Evolutionary conservation across 64 coral and sea anemone genomes (phyloP), one percentile per base, ranked within the genome.

Genomic region (Acropora tenuis): DNA sequence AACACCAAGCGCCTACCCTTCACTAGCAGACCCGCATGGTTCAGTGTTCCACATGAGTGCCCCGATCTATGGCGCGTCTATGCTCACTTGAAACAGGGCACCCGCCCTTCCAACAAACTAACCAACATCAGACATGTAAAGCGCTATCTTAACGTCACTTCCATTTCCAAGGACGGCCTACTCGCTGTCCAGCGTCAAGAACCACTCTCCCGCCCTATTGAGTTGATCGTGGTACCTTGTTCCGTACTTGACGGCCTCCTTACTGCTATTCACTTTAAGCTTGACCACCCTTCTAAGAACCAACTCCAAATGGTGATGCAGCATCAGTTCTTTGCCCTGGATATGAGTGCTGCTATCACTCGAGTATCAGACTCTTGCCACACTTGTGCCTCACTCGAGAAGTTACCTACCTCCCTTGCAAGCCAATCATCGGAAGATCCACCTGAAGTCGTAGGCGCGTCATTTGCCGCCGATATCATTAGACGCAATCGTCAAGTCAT

Each of bases 391-490:
- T 88, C 71, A 13, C 71, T 88, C 1, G 43, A 76, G 48, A 76
- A 52, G 73, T 76, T 88, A 5, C 86, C 52, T 55, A 55, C 52
- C 52, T 55, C 52, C 52, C 52, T 55, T 55, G 9, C 52, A 4
- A 55, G 52, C 52, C 52, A 55, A 9, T 55, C 52, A 55, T 55
- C 52, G 9, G 52, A 55, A 55, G 52, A 55, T 55, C 86, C 86
- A 50, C 86, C 52, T 8, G 86, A 77, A 1, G 73, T 18, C 2
- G 74, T 88, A 20, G 86, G 88, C 30, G 46, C 57, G 6, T 81
- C 88, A 19, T 90, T 80, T 65, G 88, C 88, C 8, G 88, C 88
- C 18, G 77, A 80, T 41, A 47, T 81, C 43, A 80, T 90, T 16
- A 90, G 67, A n/a, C 87, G 87, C 20, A 18, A 49, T 1, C 12